These are phyloP conservation scores for fruit fly (Drosophila melanogaster) DNA, from an alignment of 1,140 invertebrate species.

Conservation along the genomic window DNA sequence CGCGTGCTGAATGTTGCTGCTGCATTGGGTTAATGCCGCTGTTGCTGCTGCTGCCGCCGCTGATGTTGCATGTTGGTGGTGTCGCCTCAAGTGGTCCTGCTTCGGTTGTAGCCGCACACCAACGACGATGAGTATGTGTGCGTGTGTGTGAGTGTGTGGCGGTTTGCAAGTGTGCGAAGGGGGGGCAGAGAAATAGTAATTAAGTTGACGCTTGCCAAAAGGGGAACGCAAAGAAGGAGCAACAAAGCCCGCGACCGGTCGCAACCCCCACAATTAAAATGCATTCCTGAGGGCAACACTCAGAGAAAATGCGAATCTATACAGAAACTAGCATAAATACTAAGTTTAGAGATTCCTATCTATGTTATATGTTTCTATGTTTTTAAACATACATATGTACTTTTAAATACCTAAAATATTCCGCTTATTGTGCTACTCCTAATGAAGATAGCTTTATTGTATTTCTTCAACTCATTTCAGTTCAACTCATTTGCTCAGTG, in stretches of 20 bases:
- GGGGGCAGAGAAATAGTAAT: slow-evolving; percentile 73
- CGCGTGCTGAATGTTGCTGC: slow-evolving; percentile 62
- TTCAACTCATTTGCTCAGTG: slow-evolving; percentile 6
- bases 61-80: slow-evolving; percentile 58
- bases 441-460: too few species aligned
- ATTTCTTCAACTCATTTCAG: too few species aligned
- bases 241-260: slow-evolving; percentile 36
- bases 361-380: too few species aligned
- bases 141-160: slow-evolving; percentile 16
- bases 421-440: too few species aligned
- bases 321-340: neutral
- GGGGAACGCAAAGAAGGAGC: slow-evolving; percentile 33
- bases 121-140: slow-evolving; percentile 48
- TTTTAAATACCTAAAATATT: too few species aligned
- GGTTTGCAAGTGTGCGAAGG: slow-evolving; percentile 21
- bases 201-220: slow-evolving; percentile 71
- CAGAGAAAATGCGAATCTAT: neutral
- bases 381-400: too few species aligned
- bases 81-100: slow-evolving; percentile 81
- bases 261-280: slow-evolving; percentile 55
- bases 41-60: slow-evolving; percentile 32
- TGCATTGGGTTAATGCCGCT: slow-evolving; percentile 34
- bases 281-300: slow-evolving; percentile 28
- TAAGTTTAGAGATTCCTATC: too few species aligned
- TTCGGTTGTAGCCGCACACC: slow-evolving; percentile 74